Base-by-base conservation (phyloP, 2,888 invertebrate species). In the Hyppa rectilinea region DNA sequence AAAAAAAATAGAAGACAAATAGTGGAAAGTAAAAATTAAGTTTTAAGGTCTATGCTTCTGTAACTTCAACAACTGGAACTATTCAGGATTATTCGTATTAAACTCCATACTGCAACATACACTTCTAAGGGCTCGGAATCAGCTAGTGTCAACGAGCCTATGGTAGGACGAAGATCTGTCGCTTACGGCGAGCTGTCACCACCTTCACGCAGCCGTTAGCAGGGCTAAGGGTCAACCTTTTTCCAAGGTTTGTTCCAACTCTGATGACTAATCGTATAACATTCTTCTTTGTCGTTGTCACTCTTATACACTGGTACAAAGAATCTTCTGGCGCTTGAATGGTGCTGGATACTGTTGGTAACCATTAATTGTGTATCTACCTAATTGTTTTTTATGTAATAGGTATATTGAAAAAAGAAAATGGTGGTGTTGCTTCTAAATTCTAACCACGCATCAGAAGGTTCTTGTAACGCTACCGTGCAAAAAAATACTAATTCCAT, bases 231-330 rank as follows among this genome's bases (percentile, higher is more conserved):
- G n/a, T n/a, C n/a, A n/a, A n/a, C n/a, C n/a, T n/a, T n/a, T n/a
- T n/a, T n/a, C n/a, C n/a, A n/a, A 62, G 17, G 29, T 29, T 60
- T 60, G n/a, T 26, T 63, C 20, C 26, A 56, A 56, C 6, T 26
- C 4, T 26, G 26, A 17, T 23, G 53, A n/a, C 12, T 10, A 36
- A 23, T n/a, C n/a, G 9, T 23, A 6, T 38, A 26, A 23, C 7
- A 43, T 34, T 63, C 10, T 31, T 31, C 29, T 34, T 12, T 47
- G 3, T 20, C 1, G 1, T 29, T 26, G 34, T 10, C 17, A n/a
- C n/a, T n/a, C n/a, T n/a, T n/a, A n/a, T n/a, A n/a, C n/a, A n/a
- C n/a, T n/a, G n/a, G n/a, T n/a, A n/a, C n/a, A n/a, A n/a, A n/a
- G n/a, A n/a, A n/a, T n/a, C n/a, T n/a, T n/a, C n/a, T n/a, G n/a